Evolutionary conservation across 2,888 invertebrate species (phyloP).

Genomic region (Druceiella hillmani): DNA sequence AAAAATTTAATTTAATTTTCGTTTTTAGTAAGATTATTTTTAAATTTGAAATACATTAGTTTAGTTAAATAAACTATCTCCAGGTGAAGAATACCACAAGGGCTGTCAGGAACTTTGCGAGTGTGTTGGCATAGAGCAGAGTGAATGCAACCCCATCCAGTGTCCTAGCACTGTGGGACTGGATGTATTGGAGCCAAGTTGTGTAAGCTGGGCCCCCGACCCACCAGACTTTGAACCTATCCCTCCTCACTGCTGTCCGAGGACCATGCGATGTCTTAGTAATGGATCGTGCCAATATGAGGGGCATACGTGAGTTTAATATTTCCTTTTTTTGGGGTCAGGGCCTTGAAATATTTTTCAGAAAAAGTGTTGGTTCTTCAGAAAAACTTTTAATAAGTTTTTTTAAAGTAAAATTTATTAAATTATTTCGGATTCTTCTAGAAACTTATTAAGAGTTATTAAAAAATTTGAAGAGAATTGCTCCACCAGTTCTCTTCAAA

Average conservation of each 20-base stretch:
- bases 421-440: too few relatives aligned
- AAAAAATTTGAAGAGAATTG: too few relatives aligned
- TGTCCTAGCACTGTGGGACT: slow-evolving; percentile 81
- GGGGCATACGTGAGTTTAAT: slow-evolving; percentile 44
- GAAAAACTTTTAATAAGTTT: too few relatives aligned
- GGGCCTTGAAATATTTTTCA: not conserved
- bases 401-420: too few relatives aligned
- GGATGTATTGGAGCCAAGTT: slow-evolving; percentile 79
- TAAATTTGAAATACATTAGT: too few relatives aligned
- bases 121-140: slow-evolving; percentile 58
- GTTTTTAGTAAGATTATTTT: too few relatives aligned
- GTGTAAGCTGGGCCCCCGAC: slow-evolving; percentile 80
- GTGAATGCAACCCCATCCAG: slow-evolving; percentile 73
- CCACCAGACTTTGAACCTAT: slow-evolving; percentile 64
- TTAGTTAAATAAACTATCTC: too few relatives aligned
- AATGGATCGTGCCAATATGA: slow-evolving; percentile 78
- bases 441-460: too few relatives aligned
- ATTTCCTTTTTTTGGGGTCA: slow-evolving; percentile 1
- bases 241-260: slow-evolving; percentile 78
- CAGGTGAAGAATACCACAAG: slow-evolving; percentile 74
- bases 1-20: too few relatives aligned
- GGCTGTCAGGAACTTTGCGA: slow-evolving; percentile 75
- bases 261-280: slow-evolving; percentile 69
- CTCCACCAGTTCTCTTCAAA: too few relatives aligned
- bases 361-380: not conserved